Base-by-base conservation (phyloP, 2,797 vertebrate genomes). In the Pipistrellus pygmaeus region DNA sequence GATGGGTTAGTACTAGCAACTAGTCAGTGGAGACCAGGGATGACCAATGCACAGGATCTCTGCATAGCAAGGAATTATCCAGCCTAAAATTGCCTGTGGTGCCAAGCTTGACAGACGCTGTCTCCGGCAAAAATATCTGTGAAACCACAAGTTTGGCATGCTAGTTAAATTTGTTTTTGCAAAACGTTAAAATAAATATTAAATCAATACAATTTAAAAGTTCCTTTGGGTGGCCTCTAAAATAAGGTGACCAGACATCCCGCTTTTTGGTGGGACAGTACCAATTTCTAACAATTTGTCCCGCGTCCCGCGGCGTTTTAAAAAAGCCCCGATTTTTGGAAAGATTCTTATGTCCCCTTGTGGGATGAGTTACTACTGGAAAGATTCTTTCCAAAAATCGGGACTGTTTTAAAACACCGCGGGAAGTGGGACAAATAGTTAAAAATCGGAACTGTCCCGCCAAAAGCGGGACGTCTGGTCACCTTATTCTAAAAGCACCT, bases 11-110 rank as follows among this genome's bases (percentile, higher is more conserved):
- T 25, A 0, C 20, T 76, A 51, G 30, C 30, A 14, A 21, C 46
- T n/a, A 3, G 51, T 14, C 32, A 7, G 35, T 48, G 2, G 44
- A 20, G 15, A 32, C 55, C 75, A 11, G 57, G 13, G n/a, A n/a
- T n/a, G n/a, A n/a, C 2, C 12, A 1, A 3, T 2, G 20, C 8
- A 0, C 4, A 5, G 32, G 35, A 53, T 0, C 23, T 6, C 35
- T 27, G 5, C 23, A 6, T 9, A 51, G 55, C 15, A 75, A 57
- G 62, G 53, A 78, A 21, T 21, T 11, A 23, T 18, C 44, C 1
- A 1, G 23, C 18, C 25, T 23, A 4, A 48, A 35, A 44, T 27
- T 46, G 20, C 57, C 55, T 2, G 0, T 11, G 32, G 18, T 8
- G 25, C 27, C 0, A 1, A 89, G 23, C 12, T 27, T 44, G 62